phyloP scores from a whole-genome alignment of 64 coral and sea anemone genomes.

The Pocillopora damicornis region DNA sequence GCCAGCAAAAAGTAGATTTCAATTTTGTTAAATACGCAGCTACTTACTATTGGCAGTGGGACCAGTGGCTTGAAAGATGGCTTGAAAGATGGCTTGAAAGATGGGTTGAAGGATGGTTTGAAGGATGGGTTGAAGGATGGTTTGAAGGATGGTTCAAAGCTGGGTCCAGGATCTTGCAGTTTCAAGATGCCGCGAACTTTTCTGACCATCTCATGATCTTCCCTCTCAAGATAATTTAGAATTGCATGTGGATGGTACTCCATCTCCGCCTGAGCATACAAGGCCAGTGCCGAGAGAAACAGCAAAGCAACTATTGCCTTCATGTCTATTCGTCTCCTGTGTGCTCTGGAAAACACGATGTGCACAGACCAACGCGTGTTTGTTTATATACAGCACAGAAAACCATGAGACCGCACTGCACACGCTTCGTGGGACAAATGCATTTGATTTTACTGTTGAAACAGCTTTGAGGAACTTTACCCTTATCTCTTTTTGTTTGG shows the following conservation, averaged over 20 bases:
- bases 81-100: background rate
- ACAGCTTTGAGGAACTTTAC: background rate
- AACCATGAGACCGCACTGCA: background rate
- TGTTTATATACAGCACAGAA: slow-evolving; percentile 5
- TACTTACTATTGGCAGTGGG: no score
- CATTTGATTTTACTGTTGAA: background rate
- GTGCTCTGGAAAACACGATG: slow-evolving; percentile 10
- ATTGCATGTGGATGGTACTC: slow-evolving; percentile 20
- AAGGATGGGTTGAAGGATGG: background rate
- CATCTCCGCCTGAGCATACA: background rate
- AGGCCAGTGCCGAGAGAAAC: background rate
- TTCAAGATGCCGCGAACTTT: slow-evolving; percentile 17
- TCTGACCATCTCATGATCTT: slow-evolving; percentile 21
- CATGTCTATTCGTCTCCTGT: background rate
- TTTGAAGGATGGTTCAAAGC: background rate
- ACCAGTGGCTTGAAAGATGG: background rate
- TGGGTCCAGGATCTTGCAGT: background rate
- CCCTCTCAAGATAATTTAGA: slow-evolving; percentile 19
- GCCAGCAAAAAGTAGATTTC: no score
- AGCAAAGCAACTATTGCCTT: slow-evolving; percentile 8
- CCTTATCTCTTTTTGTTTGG: background rate
- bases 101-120: background rate
- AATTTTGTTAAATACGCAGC: no score
- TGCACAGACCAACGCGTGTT: background rate
- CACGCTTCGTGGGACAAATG: background rate